A percentile compares a stretch with the other conserved stretches of the same genome.
Evolutionary conservation across 2,888 invertebrate species (phyloP).

Genomic region (Tipula helvola): DNA sequence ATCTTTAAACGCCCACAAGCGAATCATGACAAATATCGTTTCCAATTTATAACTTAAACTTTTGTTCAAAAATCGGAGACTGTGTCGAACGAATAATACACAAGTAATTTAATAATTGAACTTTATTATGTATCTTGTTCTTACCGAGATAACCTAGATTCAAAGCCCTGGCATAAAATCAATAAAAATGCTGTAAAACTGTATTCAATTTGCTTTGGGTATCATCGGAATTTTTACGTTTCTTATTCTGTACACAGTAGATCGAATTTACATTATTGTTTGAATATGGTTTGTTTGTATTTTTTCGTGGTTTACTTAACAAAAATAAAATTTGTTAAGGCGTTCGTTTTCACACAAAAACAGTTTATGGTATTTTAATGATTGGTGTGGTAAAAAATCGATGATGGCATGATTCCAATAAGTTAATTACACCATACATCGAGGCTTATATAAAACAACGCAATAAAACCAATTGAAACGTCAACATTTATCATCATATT

Average conservation of each 20-base stretch:
- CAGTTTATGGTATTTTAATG: background rate
- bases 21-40: background rate
- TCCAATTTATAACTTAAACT: background rate
- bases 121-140: background rate
- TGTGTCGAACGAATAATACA: background rate
- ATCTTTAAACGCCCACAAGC: background rate
- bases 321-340: background rate
- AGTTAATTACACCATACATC: background rate
- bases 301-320: background rate
- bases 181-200: background rate
- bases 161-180: background rate
- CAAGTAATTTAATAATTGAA: background rate
- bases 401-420: background rate
- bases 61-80: no score
- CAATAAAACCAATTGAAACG: background rate
- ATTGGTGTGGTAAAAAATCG: background rate
- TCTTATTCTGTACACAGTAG: background rate
- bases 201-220: background rate
- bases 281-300: background rate
- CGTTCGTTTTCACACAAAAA: background rate
- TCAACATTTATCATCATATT: background rate
- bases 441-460: background rate
- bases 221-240: no score
- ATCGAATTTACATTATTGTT: background rate
- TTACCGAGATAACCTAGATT: background rate